A percentile compares a stretch with the other conserved stretches of the same genome.
Conservation (phyloP, 1,140 invertebrate genomes). For the Stegodyphus mimosarum region DNA sequence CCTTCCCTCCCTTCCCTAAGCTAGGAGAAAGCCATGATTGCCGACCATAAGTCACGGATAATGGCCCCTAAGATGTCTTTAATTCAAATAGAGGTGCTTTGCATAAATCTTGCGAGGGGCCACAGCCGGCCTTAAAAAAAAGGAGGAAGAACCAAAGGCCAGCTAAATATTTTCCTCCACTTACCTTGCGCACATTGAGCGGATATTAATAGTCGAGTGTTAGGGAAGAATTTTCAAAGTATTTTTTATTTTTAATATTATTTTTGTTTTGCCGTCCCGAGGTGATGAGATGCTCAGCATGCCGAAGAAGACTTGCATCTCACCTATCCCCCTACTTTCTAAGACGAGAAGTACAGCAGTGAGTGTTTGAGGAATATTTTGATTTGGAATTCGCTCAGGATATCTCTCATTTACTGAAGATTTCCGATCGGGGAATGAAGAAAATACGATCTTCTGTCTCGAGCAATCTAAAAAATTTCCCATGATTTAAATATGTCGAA, state of each 20-base stretch:
- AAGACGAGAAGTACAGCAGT: too few species aligned
- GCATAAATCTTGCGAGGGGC: constrained; percentile 54
- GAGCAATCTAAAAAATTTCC: too few species aligned
- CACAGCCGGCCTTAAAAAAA: neutral
- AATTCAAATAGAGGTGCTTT: constrained; percentile 60
- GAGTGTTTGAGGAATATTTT: neutral
- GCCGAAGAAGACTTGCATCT: too few species aligned
- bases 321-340: too few species aligned
- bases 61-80: constrained; percentile 59
- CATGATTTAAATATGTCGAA: too few species aligned
- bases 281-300: too few species aligned
- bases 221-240: constrained; percentile 43
- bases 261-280: too few species aligned
- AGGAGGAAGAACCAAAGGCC: constrained; percentile 27
- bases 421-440: too few species aligned
- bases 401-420: too few species aligned
- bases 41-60: constrained; percentile 53
- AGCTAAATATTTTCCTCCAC: constrained; percentile 46
- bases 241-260: neutral
- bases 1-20: neutral
- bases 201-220: constrained; percentile 52
- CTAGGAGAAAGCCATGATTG: constrained; percentile 41
- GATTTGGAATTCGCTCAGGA: constrained; percentile 12
- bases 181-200: neutral
- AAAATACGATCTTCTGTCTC: too few species aligned